Evolutionary conservation across 2,113 vertebrate species (phyloP), one percentile per base, ranked within the genome.

Genomic region (Ictalurus punctatus): DNA sequence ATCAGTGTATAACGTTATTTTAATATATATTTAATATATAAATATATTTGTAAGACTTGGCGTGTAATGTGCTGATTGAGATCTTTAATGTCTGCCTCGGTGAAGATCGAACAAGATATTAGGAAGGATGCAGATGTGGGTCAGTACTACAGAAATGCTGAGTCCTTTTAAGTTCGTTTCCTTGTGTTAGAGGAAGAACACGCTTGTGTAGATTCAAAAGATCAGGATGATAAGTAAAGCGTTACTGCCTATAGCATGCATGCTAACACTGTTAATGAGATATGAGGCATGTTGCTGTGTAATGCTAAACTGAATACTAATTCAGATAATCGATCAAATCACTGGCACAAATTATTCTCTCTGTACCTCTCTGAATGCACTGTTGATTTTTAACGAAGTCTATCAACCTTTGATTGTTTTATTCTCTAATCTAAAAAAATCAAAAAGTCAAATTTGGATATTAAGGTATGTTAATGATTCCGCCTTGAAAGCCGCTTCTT

Each of bases 281-380:
- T 84, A 61, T 71, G 52, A 76, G 88, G 89, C 81, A 76, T 86
- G 65, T 87, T 84, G 84, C 86, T 90, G 83, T 59, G 54, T 52
- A 71, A 59, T 73, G 90, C 89, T 91, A 74, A 3, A 52, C 87
- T 90, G 82, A 52, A 87, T 74, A 91, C 90, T 87, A 90, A 92
- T 90, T 84, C 54, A 86, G 34, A 90, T 91, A 83, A 83, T 71
- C 82, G 30, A 83, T 63, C 44, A 82, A 74, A 84, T 90, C 6
- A 69, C 76, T 85, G 65, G 40, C 37, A 54, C 17, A 44, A 63
- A 23, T 82, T 1, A 10, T 73, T 52, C 4, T 7, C 21, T 83
- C 10, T 54, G 17, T 58, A 86, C 59, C 6, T 61, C 23, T 87
- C 9, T 83, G 34, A 30, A 80, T 90, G 73, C 74, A 23, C 58